Conservation (phyloP, 2,113 vertebrate genomes). For the Pelusios castaneus region DNA sequence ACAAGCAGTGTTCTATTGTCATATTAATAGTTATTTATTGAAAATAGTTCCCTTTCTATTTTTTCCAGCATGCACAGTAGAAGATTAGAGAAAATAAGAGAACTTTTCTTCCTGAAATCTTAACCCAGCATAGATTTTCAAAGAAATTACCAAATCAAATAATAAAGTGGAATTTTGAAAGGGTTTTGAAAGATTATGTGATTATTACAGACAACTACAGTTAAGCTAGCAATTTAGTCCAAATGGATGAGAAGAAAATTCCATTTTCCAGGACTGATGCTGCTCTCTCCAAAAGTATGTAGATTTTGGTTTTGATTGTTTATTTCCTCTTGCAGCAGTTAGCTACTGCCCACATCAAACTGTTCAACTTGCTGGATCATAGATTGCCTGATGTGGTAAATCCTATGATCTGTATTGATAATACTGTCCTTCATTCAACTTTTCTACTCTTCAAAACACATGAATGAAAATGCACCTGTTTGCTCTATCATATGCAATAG, state of each 20-base stretch:
- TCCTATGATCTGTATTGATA: not conserved
- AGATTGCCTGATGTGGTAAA: not conserved
- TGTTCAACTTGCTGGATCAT: not conserved
- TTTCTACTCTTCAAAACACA: not conserved
- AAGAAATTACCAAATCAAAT: not conserved
- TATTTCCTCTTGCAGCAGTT: not conserved
- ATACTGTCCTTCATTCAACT: not conserved
- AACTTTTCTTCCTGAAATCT: not conserved
- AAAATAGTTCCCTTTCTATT: not conserved
- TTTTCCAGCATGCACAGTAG: not conserved
- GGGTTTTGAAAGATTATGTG: not conserved
- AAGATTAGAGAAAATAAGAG: not conserved
- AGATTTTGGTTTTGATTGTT: not conserved
- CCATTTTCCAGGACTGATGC: not conserved
- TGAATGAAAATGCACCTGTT: not conserved
- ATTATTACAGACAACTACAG: not conserved
- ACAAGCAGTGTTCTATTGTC: not conserved
- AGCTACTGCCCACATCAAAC: not conserved
- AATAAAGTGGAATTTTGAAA: not conserved
- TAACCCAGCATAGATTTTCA: not conserved
- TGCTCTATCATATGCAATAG: not conserved
- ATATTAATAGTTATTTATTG: not conserved
- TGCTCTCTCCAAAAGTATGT: not conserved
- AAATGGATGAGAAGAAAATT: not conserved
- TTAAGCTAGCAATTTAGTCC: not conserved